Base-by-base conservation (phyloP, 2,797 vertebrate species). In the Bucorvus abyssinicus region DNA sequence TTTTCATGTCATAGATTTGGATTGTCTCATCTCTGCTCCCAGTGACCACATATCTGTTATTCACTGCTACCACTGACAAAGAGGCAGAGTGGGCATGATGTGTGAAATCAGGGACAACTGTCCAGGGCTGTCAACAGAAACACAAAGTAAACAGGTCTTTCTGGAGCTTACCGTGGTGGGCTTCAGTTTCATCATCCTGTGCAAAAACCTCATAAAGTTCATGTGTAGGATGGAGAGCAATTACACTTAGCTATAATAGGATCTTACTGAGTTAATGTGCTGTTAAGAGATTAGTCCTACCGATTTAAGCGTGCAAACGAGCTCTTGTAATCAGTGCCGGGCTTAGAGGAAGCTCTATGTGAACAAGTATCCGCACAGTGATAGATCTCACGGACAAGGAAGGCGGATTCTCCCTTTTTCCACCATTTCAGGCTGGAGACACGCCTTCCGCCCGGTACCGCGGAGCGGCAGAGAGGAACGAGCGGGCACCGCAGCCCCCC, bases 1-100 rank as follows among this genome's bases (percentile, higher is more conserved):
- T 99, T 96, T 98, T 99, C 99, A 99, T 98, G 87, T 99, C 98
- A 84, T 99, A 99, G 69, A 99, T 98, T 88, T 99, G 99, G 42
- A 99, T 99, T 6, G 99, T 99, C 97, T 99, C 99, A 97, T 99
- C 99, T 97, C 98, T 99, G 98, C 99, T 99, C 36, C 99, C 99
- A 3, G 99, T 99, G 42, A 98, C 99, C 2, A 99, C 98, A 16
- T 99, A 99, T 94, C 98, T 98, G 93, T 98, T 98, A 50, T 98
- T 99, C 78, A 98, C 97, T 3, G 99, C 98, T 69, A 99, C 97
- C 0, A 97, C 97, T 1, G 99, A 98, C 87, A 99, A 89, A 1
- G 98, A 99, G 27, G 99, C 99, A 4, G 98, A 98, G 97, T 99
- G 99, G 23, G 98, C 98, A 32, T 99, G 99, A 93, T 99, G 98